Evolutionary conservation across 2,888 invertebrate species (phyloP).

Genomic region (Heteromurus nitidus): DNA sequence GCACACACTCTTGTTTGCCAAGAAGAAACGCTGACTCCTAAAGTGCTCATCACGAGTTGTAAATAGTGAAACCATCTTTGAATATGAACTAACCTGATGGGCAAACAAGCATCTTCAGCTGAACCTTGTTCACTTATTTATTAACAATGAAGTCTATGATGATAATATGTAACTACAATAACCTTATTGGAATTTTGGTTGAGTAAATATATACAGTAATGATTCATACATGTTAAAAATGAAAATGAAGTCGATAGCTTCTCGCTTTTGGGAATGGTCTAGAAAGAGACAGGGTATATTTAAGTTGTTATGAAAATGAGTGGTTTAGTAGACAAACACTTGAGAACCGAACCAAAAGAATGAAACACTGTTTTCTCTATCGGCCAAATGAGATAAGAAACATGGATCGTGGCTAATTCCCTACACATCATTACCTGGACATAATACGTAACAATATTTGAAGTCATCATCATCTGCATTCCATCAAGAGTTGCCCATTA

Average conservation of each 20-base stretch:
- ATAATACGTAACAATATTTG: no score
- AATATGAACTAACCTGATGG: constrained; percentile 13
- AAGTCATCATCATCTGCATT: background rate
- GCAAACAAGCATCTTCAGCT: constrained; percentile 17
- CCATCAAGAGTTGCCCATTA: background rate
- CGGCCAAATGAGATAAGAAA: no score
- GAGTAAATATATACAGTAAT: background rate
- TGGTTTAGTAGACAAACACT: no score
- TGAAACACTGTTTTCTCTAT: no score
- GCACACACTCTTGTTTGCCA: background rate
- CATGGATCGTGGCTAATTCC: no score
- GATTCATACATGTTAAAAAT: no score
- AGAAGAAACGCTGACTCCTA: background rate
- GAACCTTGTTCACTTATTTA: background rate
- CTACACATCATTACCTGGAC: no score
- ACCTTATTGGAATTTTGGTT: background rate
- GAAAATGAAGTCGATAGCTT: no score
- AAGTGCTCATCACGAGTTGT: background rate
- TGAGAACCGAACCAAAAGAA: no score
- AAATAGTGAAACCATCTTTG: constrained; percentile 13
- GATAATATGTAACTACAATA: background rate
- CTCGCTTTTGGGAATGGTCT: no score
- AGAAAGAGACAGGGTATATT: no score
- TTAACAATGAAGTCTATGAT: background rate
- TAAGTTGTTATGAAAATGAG: no score